These are phyloP conservation scores for Cheumatopsyche charites DNA, from an alignment of 1,140 invertebrate species.

Conservation along the genomic window DNA sequence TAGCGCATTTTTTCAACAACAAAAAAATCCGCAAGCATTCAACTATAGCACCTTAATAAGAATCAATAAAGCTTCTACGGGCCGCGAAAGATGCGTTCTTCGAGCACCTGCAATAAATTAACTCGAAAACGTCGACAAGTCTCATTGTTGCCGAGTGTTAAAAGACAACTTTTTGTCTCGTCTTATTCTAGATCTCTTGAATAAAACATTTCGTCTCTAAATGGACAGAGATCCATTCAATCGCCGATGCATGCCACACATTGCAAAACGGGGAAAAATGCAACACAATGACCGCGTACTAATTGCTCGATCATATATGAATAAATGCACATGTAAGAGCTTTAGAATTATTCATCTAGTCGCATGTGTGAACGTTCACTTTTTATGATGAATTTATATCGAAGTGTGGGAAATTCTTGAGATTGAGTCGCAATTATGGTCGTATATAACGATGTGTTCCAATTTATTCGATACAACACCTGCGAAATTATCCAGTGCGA, in stretches of 20 bases:
- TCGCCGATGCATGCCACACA: slow-evolving; percentile 5
- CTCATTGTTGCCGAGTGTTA: slow-evolving; percentile 11
- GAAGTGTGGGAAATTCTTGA: slow-evolving; percentile 29
- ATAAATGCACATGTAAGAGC: too few relatives aligned
- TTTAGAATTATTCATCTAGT: too few relatives aligned
- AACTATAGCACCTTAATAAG: neutral
- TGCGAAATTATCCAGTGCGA: slow-evolving; percentile 15
- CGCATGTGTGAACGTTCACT: too few relatives aligned
- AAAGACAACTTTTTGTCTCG: slow-evolving; percentile 22
- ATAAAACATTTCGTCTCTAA: slow-evolving; percentile 29
- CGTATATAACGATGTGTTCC: slow-evolving; percentile 21
- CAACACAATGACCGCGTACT: neutral
- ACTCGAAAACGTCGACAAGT: too few relatives aligned
- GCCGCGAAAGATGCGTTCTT: neutral
- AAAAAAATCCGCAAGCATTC: too few relatives aligned
- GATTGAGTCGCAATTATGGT: slow-evolving; percentile 35
- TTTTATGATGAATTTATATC: too few relatives aligned
- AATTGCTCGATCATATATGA: neutral
- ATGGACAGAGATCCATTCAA: slow-evolving; percentile 19
- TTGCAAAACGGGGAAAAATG: neutral
- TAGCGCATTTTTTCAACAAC: too few relatives aligned
- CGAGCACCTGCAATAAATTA: neutral
- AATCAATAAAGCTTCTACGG: neutral
- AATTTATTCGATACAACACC: slow-evolving; percentile 12
- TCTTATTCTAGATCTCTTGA: neutral